These are phyloP conservation scores for Clarias magur DNA, from an alignment of 2,113 vertebrate species.

Conservation along the genomic window DNA sequence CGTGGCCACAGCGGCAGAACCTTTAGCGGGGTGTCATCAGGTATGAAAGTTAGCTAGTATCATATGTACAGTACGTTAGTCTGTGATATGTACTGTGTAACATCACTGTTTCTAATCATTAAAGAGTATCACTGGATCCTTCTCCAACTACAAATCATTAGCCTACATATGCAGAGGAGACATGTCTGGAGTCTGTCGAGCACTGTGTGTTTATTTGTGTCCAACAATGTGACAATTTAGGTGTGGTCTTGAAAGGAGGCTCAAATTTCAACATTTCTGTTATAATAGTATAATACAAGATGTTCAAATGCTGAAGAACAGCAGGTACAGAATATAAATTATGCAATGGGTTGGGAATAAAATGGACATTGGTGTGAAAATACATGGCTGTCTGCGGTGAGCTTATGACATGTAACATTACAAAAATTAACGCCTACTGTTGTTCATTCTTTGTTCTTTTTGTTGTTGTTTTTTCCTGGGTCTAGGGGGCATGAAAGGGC, in stretches of 20 bases:
- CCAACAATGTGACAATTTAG: background rate
- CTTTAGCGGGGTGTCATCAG: background rate
- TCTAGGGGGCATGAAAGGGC: background rate
- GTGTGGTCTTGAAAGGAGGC: background rate
- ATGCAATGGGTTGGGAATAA: background rate
- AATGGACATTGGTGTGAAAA: background rate
- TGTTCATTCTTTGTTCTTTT: background rate
- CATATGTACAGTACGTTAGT: background rate
- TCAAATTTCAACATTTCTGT: background rate
- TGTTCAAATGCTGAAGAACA: background rate
- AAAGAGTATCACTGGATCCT: background rate
- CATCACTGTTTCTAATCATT: background rate
- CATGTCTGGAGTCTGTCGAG: background rate
- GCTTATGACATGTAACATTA: background rate
- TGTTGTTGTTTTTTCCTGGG: background rate
- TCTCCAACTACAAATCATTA: background rate
- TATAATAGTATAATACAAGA: background rate
- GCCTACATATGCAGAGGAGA: background rate
- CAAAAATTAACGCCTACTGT: conserved; percentile 1
- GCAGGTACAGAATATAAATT: background rate
- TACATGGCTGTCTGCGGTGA: background rate
- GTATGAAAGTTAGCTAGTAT: background rate
- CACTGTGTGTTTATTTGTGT: background rate
- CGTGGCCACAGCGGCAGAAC: background rate
- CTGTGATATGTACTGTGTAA: background rate